Evolutionary conservation across 1,140 invertebrate genomes (phyloP), one percentile per base, ranked within the genome.

Genomic region (Leptinotarsa undecemlineata): DNA sequence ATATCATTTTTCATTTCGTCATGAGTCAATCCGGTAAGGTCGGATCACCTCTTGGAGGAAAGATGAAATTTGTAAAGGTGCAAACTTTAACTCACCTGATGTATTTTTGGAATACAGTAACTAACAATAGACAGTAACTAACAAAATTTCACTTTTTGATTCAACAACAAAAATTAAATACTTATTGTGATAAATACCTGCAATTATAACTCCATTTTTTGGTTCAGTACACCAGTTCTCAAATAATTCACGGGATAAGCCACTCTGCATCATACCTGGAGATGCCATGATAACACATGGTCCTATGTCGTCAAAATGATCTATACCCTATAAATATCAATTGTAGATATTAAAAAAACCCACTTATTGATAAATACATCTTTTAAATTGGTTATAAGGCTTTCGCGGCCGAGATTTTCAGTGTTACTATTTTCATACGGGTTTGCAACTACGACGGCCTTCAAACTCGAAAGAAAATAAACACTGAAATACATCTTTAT

Each of bases 211-310:
- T 1, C 98, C 98, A 87, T 99, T 99, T 83, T 98, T 97, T 3
- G 95, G 88, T 87, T 99, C 97, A 0, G 96, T 96, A 84, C 98
- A 99, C 98, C 98, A 99, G 3, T 92, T 95, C 87, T 99, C 98
- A 88, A 99, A 99, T 4, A 99, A 88, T 87, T 99, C 98, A 48
- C 98, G 87, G 0, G 97, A 99, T 2, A 99, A 86, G 0, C 98
- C 98, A 82, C 95, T 98, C 87, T 99, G 98, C 96, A 99, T 98
- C 98, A 99, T 99, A 85, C 98, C 98, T 3, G 98, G 98, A 0
- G 96, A 98, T 0, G 98, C 98, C 95, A 99, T 96, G 1, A 99
- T 95, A 1, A 99, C 98, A 83, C 98, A 99, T 0, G 98, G 98
- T 0, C 98, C 98, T 78, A 99, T 96, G 84, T 99, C 98, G 82